Base-by-base conservation (phyloP, 2,113 vertebrate species). In the Glaucidium brasilianum region DNA sequence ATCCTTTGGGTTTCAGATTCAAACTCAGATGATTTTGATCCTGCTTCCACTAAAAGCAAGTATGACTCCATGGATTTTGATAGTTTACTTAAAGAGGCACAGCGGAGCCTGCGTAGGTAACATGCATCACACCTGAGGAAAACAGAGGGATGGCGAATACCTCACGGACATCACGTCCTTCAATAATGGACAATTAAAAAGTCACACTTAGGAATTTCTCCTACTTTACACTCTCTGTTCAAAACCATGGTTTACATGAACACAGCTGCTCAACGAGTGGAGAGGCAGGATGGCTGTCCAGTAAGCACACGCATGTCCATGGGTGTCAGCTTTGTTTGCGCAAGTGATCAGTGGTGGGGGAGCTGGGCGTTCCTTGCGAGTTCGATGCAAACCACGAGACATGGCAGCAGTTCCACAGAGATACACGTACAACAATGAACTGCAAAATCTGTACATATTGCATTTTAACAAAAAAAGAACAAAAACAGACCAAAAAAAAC, bases 31-130 rank as follows among this genome's bases (percentile, higher is more conserved):
- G 99, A 99, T 98, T 99, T 99, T 98, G 99, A 99, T 98, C 99
- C 99, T 97, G 98, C 99, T 98, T 99, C 99, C 97, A 99, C 99
- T 94, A 99, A 99, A 98, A 99, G 99, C 99, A 99, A 99, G 98
- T 99, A 99, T 94, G 99, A 99, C 99, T 99, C 99, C 97, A 99
- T 99, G 99, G 99, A 99, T 99, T 99, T 99, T 91, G 99, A 99
- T 98, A 99, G 99, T 98, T 99, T 99, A 99, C 99, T 99, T 94
- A 98, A 98, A 97, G 99, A 99, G 98, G 99, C 99, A 90, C 99
- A 99, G 98, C 98, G 98, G 97, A 99, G 99, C 98, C 98, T 99
- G 97, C 99, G 99, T 97, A 99, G 99, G 99, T 99, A 99, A 99
- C 99, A 97, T 98, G 98, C 92, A 91, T 97, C 92, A 87, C 92